Base-by-base conservation (phyloP, 64 coral and sea anemone species). In the Montipora cactus region DNA sequence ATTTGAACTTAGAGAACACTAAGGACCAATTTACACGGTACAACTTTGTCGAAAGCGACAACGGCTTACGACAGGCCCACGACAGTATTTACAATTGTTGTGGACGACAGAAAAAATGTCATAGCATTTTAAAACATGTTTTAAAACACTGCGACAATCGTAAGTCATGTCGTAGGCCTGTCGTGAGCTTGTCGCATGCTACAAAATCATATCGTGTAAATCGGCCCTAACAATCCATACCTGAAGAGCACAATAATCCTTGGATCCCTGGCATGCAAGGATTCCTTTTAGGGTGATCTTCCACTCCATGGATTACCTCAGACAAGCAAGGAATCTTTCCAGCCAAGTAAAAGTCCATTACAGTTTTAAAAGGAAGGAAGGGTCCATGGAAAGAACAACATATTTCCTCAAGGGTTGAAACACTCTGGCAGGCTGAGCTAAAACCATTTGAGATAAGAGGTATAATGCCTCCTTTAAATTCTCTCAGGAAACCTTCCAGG, bases 221-320 rank as follows among this genome's bases (percentile, higher is more conserved):
- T 37, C 2, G 37, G 53, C 11, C 53, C 7, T 8, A 57, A 57
- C 53, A 11, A 44, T 37, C 15, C 49, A 46, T 90, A 94, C 93
- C 93, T 90, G 93, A 64, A 71, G 93, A 90, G 47, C 93, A 94
- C 13, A 94, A 46, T 11, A 94, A 67, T 61, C 87, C 93, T 90
- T 68, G 83, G 15, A 44, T 67, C 53, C 78, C 88, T 50, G 59
- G 47, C 64, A 47, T 55, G 55, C 76, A 20, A 48, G 44, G n/a
- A 67, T 94, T 67, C 16, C 48, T 21, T 19, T 79, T 19, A 87
- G 18, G 12, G 47, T 64, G 10, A 90, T 49, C 8, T 84, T 76
- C 16, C 62, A 71, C 7, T 25, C 62, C 44, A 28, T 76, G 44
- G 83, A 68, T 44, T 58, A 58, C 28, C 49, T 77, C 72, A 76